Conservation (phyloP, 2,113 vertebrate species). For the Macrotus californicus region DNA sequence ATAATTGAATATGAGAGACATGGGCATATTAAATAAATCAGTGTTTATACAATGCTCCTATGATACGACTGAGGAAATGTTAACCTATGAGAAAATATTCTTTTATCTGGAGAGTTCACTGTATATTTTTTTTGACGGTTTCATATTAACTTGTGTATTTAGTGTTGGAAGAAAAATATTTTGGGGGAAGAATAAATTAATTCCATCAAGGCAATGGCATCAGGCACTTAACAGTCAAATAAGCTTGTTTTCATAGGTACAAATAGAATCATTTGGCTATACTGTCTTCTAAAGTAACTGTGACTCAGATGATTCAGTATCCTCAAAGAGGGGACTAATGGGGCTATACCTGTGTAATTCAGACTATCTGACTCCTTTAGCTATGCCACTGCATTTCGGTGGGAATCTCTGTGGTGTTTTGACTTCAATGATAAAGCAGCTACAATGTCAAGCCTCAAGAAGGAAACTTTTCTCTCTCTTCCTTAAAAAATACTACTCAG, state of each 20-base stretch:
- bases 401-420: background rate
- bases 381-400: background rate
- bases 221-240: background rate
- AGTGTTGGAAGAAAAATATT: background rate
- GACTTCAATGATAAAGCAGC: background rate
- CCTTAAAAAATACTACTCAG: background rate
- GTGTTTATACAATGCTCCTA: background rate
- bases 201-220: background rate
- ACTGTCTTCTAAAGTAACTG: background rate
- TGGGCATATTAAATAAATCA: background rate
- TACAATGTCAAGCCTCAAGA: background rate
- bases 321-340: background rate
- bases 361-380: background rate
- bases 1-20: constrained; percentile 29
- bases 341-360: accelerated
- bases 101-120: background rate
- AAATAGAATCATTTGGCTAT: background rate
- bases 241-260: background rate
- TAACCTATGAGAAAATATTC: background rate
- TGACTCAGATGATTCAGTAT: background rate
- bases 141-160: constrained; percentile 7
- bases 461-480: background rate
- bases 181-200: background rate
- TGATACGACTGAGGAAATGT: background rate
- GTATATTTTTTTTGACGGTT: background rate